Evolutionary conservation across 2,888 invertebrate species (phyloP), one percentile per base, ranked within the genome.

Genomic region (Mythimna ferrago): DNA sequence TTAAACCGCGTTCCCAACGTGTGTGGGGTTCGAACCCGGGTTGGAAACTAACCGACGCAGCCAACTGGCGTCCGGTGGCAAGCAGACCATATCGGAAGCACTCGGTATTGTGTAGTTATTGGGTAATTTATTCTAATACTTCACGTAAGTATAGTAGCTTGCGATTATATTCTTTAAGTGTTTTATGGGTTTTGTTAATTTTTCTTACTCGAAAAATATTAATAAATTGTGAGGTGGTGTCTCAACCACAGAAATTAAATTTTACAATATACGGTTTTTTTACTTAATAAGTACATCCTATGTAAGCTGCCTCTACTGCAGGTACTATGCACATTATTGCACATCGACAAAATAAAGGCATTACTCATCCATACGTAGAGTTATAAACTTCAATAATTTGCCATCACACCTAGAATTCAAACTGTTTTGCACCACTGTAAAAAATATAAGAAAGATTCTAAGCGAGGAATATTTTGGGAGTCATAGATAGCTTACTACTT

Each of bases 11-110:
- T 80, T 82, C 85, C 87, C 86, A 88, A 92, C 95, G 95, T 96
- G 95, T 95, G 95, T 93, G 94, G 95, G 94, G 95, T 94, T 94
- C 92, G 91, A 94, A 93, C 89, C 93, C 92, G 91, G 90, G 87
- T 79, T 88, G 86, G 90, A 87, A 91, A 96, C 95, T 96, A 95
- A 95, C 94, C 93, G 94, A 88, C 92, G 87, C 79, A 86, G 89
- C 87, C 94, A 94, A 94, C 94, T 94, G 94, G 90, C 94, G 94
- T 93, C 94, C 95, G 94, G 93, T 90, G 84, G 88, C 90, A 86
- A 93, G 84, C 94, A 87, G 88, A 94, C 92, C 95, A 93, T 94
- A 91, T 94, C 95, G 94, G 94, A 94, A 94, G 92, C 92, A 89
- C 89, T 90, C 83, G 71, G 80, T 92, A 91, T 94, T 92, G 93